Evolutionary conservation across 2,113 vertebrate species (phyloP).

Genomic region (Peromyscus leucopus): DNA sequence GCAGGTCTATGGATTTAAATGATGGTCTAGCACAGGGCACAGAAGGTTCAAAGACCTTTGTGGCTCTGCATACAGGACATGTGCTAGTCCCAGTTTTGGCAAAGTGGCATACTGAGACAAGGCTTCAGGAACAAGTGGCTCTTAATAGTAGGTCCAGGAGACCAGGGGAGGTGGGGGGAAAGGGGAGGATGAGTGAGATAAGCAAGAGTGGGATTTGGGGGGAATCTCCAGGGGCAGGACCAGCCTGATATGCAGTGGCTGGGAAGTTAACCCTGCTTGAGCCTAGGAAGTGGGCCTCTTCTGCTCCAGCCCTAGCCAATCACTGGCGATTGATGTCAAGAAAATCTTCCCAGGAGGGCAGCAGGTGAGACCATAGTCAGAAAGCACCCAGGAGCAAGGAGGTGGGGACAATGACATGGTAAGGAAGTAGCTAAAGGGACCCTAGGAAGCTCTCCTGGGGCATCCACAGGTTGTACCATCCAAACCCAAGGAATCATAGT

Average conservation of each 20-base stretch:
- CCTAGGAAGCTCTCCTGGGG: no score
- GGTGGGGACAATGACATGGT: not conserved
- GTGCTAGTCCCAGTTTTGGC: not conserved
- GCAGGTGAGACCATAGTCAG: not conserved
- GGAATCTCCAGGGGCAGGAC: not conserved
- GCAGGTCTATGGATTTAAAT: not conserved
- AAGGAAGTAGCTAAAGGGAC: not conserved
- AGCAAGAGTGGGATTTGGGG: not conserved
- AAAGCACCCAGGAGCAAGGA: not conserved
- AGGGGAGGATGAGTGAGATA: not conserved
- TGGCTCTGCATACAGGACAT: not conserved
- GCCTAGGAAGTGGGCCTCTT: not conserved
- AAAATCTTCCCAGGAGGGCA: not conserved
- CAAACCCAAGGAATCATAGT: not conserved
- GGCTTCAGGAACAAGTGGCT: not conserved
- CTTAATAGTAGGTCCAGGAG: not conserved
- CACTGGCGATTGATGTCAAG: not conserved
- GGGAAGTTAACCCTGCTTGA: not conserved
- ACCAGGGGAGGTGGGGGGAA: not conserved
- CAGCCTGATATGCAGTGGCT: no score
- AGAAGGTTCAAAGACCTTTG: not conserved
- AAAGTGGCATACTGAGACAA: not conserved
- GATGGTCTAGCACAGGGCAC: not conserved
- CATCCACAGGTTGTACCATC: not conserved
- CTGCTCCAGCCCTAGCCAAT: not conserved